Conservation (phyloP, 2,888 invertebrate genomes). For the Oxytorus armatus region DNA sequence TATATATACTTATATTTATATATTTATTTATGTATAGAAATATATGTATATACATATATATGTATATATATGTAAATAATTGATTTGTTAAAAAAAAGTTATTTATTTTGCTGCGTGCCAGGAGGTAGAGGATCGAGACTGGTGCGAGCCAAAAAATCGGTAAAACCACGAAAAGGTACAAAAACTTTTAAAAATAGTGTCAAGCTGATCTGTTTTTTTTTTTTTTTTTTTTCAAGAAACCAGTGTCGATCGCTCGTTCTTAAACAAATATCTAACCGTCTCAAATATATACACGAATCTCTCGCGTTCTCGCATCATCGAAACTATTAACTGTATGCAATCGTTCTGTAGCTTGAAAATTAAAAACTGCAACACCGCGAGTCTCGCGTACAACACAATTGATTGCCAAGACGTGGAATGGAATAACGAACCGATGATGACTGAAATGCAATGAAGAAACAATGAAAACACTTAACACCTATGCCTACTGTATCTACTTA, state of each 20-base stretch:
- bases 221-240: slow-evolving; percentile 32
- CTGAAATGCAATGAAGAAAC: slow-evolving; percentile 54
- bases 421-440: slow-evolving; percentile 24
- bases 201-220: slow-evolving; percentile 24
- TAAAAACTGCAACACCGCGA: slow-evolving; percentile 3
- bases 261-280: slow-evolving; percentile 23
- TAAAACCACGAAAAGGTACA: background rate
- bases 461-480: slow-evolving; percentile 66
- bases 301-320: slow-evolving; percentile 52
- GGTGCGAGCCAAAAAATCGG: slow-evolving; percentile 24
- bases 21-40: slow-evolving; percentile 27
- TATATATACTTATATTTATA: slow-evolving; percentile 28
- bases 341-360: slow-evolving; percentile 25
- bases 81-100: slow-evolving; percentile 42
- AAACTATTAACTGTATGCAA: slow-evolving; percentile 25
- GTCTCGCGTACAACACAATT: slow-evolving; percentile 1
- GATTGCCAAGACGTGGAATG: slow-evolving; percentile 5
- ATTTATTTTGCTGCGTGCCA: slow-evolving; percentile 47
- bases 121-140: slow-evolving; percentile 66
- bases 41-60: too few relatives aligned
- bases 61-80: slow-evolving; percentile 57
- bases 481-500: slow-evolving; percentile 69
- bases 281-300: slow-evolving; percentile 47
- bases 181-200: slow-evolving; percentile 26
- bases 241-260: slow-evolving; percentile 56